A percentile compares a stretch with the other conserved stretches of the same genome.
These are phyloP conservation scores for Pelobates cultripes DNA, from an alignment of 2,797 vertebrate genomes.

Conservation along the genomic window DNA sequence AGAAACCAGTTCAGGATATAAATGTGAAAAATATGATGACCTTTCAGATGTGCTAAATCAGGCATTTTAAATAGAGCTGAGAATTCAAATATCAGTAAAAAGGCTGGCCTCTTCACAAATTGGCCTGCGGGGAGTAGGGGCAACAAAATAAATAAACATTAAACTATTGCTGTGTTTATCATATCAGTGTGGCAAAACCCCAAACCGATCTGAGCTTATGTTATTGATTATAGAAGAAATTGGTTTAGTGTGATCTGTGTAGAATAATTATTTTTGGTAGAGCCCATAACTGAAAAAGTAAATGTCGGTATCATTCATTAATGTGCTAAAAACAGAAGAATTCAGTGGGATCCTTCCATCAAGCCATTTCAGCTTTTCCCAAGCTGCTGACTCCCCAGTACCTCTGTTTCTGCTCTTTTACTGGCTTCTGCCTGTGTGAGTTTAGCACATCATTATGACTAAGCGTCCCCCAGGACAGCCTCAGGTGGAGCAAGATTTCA, in stretches of 20 bases:
- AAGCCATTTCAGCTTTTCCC: slow-evolving; percentile 36
- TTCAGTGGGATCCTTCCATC: not conserved
- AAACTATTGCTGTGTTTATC: too few species aligned
- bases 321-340: not conserved
- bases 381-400: slow-evolving; percentile 36
- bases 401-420: slow-evolving; percentile 32
- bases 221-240: too few species aligned
- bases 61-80: too few species aligned
- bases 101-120: too few species aligned
- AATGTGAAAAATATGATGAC: too few species aligned
- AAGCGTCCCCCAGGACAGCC: slow-evolving; percentile 49
- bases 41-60: too few species aligned
- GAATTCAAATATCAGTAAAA: too few species aligned
- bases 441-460: slow-evolving; percentile 56
- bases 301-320: slow-evolving; percentile 2
- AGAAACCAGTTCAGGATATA: too few species aligned
- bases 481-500: slow-evolving; percentile 53
- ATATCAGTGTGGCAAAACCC: too few species aligned
- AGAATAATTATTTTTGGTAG: not conserved
- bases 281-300: not conserved
- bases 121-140: too few species aligned
- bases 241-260: not conserved
- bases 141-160: too few species aligned
- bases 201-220: too few species aligned
- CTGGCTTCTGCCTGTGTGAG: slow-evolving; percentile 51